Evolutionary conservation across 2,888 invertebrate genomes (phyloP).

Genomic region (Stenotaenia linearis): DNA sequence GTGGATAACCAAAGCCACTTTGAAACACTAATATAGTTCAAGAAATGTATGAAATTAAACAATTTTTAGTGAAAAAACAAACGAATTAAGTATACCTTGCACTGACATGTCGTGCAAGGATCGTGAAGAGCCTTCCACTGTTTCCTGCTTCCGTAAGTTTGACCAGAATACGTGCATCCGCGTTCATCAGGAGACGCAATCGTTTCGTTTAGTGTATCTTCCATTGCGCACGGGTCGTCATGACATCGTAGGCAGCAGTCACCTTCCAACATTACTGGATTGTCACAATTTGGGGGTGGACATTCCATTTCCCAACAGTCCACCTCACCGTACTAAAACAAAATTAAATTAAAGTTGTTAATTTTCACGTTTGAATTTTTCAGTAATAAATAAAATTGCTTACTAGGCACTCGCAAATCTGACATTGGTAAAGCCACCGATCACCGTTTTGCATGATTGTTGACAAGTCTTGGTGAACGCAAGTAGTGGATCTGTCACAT

Average conservation of each 20-base stretch:
- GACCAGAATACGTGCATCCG: conserved; percentile 59
- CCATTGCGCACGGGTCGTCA: conserved; percentile 53
- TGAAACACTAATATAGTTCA: too few species aligned
- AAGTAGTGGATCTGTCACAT: conserved; percentile 62
- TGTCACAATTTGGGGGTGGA: conserved; percentile 61
- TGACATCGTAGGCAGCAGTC: conserved; percentile 68
- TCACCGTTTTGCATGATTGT: conserved; percentile 73
- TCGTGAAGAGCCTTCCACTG: conserved; percentile 58
- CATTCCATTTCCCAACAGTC: conserved; percentile 86
- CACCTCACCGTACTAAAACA: conserved; percentile 67
- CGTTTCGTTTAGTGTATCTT: conserved; percentile 31
- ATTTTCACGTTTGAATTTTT: neutral
- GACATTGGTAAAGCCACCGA: conserved; percentile 84
- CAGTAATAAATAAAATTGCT: conserved; percentile 43
- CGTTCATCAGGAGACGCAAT: conserved; percentile 48
- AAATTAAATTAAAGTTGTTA: neutral
- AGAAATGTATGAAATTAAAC: too few species aligned
- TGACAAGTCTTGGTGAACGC: conserved; percentile 71
- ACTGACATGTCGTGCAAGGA: conserved; percentile 66
- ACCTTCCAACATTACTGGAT: conserved; percentile 58
- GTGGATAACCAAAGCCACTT: neutral
- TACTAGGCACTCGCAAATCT: conserved; percentile 84
- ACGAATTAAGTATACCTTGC: conserved; percentile 56
- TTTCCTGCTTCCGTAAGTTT: conserved; percentile 57
- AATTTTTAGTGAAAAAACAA: too few species aligned